A percentile compares a stretch with the other conserved stretches of the same genome.
Conservation (phyloP, 2,113 vertebrate species). For the Sterna hirundo region DNA sequence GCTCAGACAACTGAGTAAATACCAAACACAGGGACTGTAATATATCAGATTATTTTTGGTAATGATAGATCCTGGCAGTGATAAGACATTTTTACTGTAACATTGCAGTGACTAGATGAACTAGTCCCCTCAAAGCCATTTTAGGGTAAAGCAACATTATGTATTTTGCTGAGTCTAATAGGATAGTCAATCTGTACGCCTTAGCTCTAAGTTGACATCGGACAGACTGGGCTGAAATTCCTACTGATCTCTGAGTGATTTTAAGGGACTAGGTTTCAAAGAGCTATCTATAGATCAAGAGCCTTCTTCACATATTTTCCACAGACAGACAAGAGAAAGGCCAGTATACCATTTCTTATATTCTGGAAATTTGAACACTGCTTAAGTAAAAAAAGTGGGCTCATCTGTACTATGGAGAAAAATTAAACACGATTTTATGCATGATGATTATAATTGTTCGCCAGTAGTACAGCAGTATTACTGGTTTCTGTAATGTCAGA, state of each 20-base stretch:
- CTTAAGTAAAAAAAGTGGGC: not conserved
- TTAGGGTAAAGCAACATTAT: not conserved
- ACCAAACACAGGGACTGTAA: not conserved
- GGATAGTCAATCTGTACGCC: not conserved
- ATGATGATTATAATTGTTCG: not conserved
- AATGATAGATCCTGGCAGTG: not conserved
- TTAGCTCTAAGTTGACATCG: not conserved
- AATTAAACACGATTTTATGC: not conserved
- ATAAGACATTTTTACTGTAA: not conserved
- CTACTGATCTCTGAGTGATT: not conserved
- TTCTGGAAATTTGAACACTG: not conserved
- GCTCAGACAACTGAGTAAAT: not conserved
- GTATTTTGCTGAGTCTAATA: not conserved
- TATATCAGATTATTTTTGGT: not conserved
- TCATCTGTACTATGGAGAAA: not conserved
- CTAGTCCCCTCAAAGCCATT: not conserved
- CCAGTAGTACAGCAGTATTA: not conserved
- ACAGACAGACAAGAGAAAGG: not conserved
- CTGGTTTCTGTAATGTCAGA: not conserved
- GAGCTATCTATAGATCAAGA: slow-evolving; percentile 43
- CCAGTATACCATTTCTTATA: not conserved
- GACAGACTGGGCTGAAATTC: not conserved
- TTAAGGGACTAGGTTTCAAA: not conserved
- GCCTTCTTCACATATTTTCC: slow-evolving; percentile 40
- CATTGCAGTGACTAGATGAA: not conserved